Evolutionary conservation across 30 jellyfish, hydroid and myxozoan species (phyloP).

Genomic region (Turritopsis dohrnii): DNA sequence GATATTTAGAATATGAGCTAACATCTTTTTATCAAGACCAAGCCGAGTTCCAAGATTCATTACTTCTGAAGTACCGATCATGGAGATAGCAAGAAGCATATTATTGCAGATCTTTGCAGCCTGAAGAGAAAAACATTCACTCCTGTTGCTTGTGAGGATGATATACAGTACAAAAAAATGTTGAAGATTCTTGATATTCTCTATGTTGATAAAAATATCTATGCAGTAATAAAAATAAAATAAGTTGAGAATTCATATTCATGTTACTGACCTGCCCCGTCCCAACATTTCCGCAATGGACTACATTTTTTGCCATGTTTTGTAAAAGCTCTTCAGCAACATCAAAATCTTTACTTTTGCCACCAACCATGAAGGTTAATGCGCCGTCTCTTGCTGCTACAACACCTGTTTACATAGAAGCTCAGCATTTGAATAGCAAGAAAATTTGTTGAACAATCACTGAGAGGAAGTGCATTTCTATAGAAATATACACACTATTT

Average conservation of each 20-base stretch:
- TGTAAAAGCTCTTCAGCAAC: conserved; percentile 56
- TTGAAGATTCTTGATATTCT: too few species aligned
- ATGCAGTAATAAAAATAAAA: too few species aligned
- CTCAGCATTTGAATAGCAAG: too few species aligned
- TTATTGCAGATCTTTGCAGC: conserved; percentile 98
- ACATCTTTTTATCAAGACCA: conserved; percentile 91
- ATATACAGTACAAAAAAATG: too few species aligned
- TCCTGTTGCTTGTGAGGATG: too few species aligned
- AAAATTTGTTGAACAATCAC: too few species aligned
- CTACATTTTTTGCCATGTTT: conserved; percentile 89
- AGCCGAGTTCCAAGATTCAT: conserved; percentile 97
- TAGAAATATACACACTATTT: too few species aligned
- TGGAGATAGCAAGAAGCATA: conserved; percentile 89
- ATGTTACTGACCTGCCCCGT: conserved; percentile 85
- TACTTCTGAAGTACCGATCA: conserved; percentile 98
- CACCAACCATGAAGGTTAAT: conserved; percentile 98
- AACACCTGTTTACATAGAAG: conserved; percentile 86
- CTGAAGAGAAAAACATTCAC: too few species aligned
- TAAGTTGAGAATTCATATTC: too few species aligned
- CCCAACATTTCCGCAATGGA: conserved; percentile 95
- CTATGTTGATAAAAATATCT: too few species aligned
- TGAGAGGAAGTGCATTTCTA: too few species aligned
- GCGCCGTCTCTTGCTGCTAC: conserved; percentile 97
- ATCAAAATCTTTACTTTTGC: conserved; percentile 50
- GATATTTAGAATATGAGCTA: conserved; percentile 80